Evolutionary conservation across 30 jellyfish, hydroid and myxozoan species (phyloP), one percentile per base, ranked within the genome.

Genomic region (Aurelia coerulea): DNA sequence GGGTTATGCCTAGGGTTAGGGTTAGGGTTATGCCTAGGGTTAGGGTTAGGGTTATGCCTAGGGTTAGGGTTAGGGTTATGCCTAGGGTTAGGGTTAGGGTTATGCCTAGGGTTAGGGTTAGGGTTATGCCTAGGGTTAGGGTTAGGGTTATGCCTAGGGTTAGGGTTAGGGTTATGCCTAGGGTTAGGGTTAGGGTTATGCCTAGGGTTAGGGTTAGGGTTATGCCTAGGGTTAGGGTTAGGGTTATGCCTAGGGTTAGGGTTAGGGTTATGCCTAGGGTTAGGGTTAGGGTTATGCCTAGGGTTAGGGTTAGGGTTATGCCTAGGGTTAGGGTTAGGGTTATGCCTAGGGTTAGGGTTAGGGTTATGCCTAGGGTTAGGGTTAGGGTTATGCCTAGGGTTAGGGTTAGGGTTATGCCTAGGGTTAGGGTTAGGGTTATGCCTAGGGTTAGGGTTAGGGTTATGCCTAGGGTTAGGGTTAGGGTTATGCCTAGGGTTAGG

Each of bases 351-450:
- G 46, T 37, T 37, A 37, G 46, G 46, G 46, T 37, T 37, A 37
- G 46, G 46, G 46, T 37, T 37, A 37, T 2, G 46, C 4, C 4
- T 37, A 37, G 46, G 46, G 46, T 37, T 37, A 37, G 46, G 46
- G 46, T 37, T 37, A 37, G 46, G 46, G 83, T 65, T 79, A 79
- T 68, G 67, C 68, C 37, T 79, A 62, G 80, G 89, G 80, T 79
- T 59, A 79, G 80, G 89, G 82, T 79, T 62, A 62, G 87, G 87
- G 87, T 76, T 52, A 79, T 82, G 89, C 67, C 4, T 37, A 37
- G 46, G 46, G 46, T 37, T 37, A 37, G 46, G 46, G 46, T 37
- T 37, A 37, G 46, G 46, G 46, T 37, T 37, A 37, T 2, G 46
- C 4, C 4, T 37, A 37, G 46, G 46, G 46, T 37, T 37, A 37